Base-by-base conservation (phyloP, 2,797 vertebrate genomes). In the Odontamblyopus lacepedii region DNA sequence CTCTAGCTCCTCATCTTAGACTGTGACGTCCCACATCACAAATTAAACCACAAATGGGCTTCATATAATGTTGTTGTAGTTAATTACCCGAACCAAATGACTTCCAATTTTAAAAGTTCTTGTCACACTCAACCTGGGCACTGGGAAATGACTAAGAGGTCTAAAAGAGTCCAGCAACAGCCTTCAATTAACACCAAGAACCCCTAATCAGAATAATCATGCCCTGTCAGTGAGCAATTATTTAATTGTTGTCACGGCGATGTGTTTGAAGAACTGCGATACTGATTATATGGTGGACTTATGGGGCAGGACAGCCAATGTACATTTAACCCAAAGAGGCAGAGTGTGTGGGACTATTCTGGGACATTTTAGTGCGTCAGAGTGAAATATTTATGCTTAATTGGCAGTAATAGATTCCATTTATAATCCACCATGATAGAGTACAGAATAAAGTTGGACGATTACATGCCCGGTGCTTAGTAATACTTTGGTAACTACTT, bases 231-330 rank as follows among this genome's bases (percentile, higher is more conserved):
- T 30, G 44, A 29, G 23, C 44, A 29, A 50, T 50, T 18, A 50
- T 27, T 50, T 11, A 18, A 66, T 16, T 48, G 38, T 26, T 41
- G 6, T 51, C 26, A 18, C 18, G 26, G 15, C 1, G 13, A 18
- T 16, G 51, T 50, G 44, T 66, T 67, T 56, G 79, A 67, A 71
- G 51, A 29, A 63, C 57, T 63, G 26, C 26, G 9, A 23, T 26
- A 26, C 62, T 6, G 62, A 63, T 63, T 63, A 12, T 41, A 38
- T n/a, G 3, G 30, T n/a, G 62, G 62, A 1, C 35, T 63, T 26
- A 23, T 44, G n/a, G 35, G 9, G 38, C 35, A 41, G 18, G 30
- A 19, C 6, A 63, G n/a, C 5, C 35, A 15, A 26, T 15, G n/a
- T 19, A 12, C 30, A 63, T 9, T n/a, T 35, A 38, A 41, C 35